Conservation (phyloP, 2,888 invertebrate species). For the Heliconius ethilla region DNA sequence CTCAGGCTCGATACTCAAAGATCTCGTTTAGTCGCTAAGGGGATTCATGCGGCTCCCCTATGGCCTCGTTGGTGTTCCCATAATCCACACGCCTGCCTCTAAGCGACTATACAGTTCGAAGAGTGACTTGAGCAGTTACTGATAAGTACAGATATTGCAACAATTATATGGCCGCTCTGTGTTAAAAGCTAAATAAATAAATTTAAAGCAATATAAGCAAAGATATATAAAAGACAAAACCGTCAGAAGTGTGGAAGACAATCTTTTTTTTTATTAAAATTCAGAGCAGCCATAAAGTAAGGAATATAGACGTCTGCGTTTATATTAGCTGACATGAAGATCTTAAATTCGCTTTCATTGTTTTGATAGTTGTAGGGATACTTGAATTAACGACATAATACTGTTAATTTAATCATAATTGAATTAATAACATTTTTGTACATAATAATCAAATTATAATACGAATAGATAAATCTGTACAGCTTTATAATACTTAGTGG, state of each 20-base stretch:
- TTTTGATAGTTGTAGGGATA: slow-evolving; percentile 25
- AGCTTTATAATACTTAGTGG: slow-evolving; percentile 37
- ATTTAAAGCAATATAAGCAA: not conserved
- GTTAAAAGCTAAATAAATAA: not conserved
- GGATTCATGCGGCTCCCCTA: slow-evolving; percentile 85
- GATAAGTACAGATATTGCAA: not conserved
- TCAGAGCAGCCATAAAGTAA: not conserved
- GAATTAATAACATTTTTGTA: slow-evolving; percentile 37
- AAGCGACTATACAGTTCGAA: slow-evolving; percentile 39
- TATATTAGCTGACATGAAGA: slow-evolving; percentile 15
- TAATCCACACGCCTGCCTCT: slow-evolving; percentile 88
- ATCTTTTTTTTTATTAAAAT: not conserved
- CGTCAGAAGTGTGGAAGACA: slow-evolving; percentile 1
- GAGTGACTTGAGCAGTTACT: not conserved
- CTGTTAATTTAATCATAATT: slow-evolving; percentile 22
- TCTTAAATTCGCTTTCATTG: slow-evolving; percentile 14
- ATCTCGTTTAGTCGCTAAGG: slow-evolving; percentile 83
- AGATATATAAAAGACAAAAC: not conserved
- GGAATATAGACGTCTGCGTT: not conserved
- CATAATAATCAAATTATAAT: slow-evolving; percentile 35
- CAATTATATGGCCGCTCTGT: not conserved
- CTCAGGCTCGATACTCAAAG: slow-evolving; percentile 80
- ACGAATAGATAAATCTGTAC: slow-evolving; percentile 21
- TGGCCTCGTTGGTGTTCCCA: slow-evolving; percentile 90
- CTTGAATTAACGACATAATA: slow-evolving; percentile 23